Conservation (phyloP, 2,888 invertebrate genomes). For the Polietes domitor region DNA sequence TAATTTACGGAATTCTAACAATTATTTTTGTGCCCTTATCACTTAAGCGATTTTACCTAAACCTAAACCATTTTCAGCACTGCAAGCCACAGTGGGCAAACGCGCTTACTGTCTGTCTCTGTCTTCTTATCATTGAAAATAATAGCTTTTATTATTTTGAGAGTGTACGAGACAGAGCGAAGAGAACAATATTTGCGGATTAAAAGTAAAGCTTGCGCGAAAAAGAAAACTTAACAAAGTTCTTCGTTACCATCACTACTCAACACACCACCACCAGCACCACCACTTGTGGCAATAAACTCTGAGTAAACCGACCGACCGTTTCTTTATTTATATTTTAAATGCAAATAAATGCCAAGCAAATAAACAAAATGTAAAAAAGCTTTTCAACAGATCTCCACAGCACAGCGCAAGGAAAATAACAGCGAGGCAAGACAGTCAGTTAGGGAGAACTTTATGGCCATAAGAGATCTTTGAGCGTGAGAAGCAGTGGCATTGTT, state of each 20-base stretch:
- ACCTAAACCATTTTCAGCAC: too few species aligned
- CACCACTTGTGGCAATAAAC: conserved; percentile 5
- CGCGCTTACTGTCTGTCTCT: too few species aligned
- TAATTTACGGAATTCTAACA: too few species aligned
- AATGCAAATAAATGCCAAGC: not conserved
- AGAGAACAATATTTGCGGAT: not conserved
- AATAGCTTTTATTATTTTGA: not conserved
- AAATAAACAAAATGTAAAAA: not conserved
- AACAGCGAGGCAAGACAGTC: not conserved
- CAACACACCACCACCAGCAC: too few species aligned
- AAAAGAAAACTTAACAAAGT: not conserved
- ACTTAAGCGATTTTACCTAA: too few species aligned
- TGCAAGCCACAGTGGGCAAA: too few species aligned
- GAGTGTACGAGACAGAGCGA: not conserved
- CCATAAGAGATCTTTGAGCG: not conserved
- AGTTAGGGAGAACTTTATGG: not conserved
- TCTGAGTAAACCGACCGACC: not conserved
- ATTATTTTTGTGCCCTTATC: too few species aligned
- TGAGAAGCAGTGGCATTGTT: not conserved
- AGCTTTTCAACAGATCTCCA: not conserved
- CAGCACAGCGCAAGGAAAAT: not conserved
- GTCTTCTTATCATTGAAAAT: too few species aligned
- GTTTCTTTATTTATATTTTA: not conserved
- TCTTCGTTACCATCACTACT: not conserved
- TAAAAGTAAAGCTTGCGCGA: not conserved